Evolutionary conservation across 1,140 invertebrate species (phyloP), one percentile per base, ranked within the genome.

Genomic region (Dinoponera quadriceps): DNA sequence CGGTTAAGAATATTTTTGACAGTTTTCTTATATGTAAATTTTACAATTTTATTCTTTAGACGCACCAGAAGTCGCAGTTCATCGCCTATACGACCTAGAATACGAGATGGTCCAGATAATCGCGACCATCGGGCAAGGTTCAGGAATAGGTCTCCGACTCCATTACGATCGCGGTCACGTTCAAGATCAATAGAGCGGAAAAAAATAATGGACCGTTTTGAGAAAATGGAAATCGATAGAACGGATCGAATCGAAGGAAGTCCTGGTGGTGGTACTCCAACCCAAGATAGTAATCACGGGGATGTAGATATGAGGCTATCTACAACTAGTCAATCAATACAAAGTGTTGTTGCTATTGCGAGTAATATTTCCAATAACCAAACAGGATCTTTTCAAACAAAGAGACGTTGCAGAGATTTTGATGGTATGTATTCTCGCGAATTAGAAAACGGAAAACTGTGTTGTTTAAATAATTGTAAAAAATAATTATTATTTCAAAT

Each of bases 351-450:
- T 5, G 91, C 92, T 9, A 92, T 93, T 66, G 94, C 89, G 18
- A 82, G 90, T 51, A 90, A 65, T 85, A 87, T 93, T 74, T 74
- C 91, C 62, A 92, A 91, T 84, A 92, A 90, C 84, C 92, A 93
- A 71, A 82, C 86, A 13, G 71, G 91, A 62, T 83, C 87, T 82
- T 94, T 94, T 83, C 75, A 93, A 13, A 92, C 93, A 71, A 97
- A 96, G 87, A 94, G 96, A 81, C 94, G 96, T 51, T 97, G 96
- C 91, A 93, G 96, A 71, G 96, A 97, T 92, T 97, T 96, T 90
- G 96, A 97, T 91, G 96, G 96, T 96, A 87, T 91, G 94, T 92
- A 77, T 77, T 16, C 38, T 11, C 1, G 27, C 3, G 22, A 22
- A 22, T 66, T 55, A 38, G 9, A 44, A 59, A 18, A 44, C 7